Evolutionary conservation across 92 coral and sea anemone species (phyloP), one percentile per base, ranked within the genome.

Genomic region (Pocillopora meandrina): DNA sequence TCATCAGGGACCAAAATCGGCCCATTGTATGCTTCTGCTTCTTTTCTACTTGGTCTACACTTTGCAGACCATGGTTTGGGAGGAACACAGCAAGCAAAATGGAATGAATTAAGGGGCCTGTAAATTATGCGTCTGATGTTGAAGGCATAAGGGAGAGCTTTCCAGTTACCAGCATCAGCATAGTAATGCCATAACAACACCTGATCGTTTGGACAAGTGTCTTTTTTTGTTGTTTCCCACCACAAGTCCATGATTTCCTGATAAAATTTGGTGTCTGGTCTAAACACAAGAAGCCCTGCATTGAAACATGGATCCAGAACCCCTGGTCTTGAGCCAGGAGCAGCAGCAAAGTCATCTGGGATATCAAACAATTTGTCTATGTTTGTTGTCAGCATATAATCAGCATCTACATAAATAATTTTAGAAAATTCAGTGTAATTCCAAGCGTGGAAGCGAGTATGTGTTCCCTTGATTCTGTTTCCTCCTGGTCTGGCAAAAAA

Each of bases 371-470:
- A 86, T 61, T 91, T 93, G 61, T 93, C 97, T 42, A 91, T 86
- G 74, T 81, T 91, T n/a, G 89, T 71, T 86, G 91, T 60, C 33
- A 89, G 81, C 90, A 93, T 89, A 75, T 91, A 87, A 79, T 93
- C 97, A 21, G 97, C 88, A 74, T 93, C 97, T 2, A 88, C 83
- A 61, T 93, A 93, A 6, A 93, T 61, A 6, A 93, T 93, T 86
- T 91, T 86, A 13, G 87, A 84, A 58, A 68, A 93, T 36, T 89
- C 86, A 0, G 97, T 91, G 70, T 91, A 93, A 11, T 86, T 86
- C 97, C 94, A 93, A 0, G 92, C 92, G 75, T 93, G 92, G 77
- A 93, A 91, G 14, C 97, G 71, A 52, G 97, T 93, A 20, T 93
- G 97, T 2, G 94, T 93, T 23, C 97, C 97, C 2, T 35, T 77